These are phyloP conservation scores for Fratercula arctica DNA, from an alignment of 2,797 vertebrate species.

Conservation along the genomic window DNA sequence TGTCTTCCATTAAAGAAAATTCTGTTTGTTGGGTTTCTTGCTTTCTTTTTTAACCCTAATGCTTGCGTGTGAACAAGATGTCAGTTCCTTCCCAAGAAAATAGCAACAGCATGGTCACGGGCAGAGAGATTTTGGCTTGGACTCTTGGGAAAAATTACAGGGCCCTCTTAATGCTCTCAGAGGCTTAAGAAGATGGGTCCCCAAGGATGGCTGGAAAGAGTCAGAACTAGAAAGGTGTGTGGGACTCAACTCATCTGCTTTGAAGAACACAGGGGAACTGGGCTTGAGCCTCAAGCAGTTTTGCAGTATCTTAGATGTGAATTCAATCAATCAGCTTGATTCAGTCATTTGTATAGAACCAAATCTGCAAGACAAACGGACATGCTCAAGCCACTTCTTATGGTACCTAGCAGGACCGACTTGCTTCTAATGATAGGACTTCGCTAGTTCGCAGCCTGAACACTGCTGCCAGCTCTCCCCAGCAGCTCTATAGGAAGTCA, in stretches of 20 bases:
- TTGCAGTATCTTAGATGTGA: not conserved
- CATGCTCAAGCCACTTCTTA: not conserved
- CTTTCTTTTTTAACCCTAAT: not conserved
- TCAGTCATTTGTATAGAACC: not conserved
- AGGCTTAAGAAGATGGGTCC: not conserved
- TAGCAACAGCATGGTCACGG: not conserved
- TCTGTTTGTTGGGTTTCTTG: constrained; percentile 7
- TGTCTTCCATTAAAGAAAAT: constrained; percentile 22
- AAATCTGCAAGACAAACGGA: not conserved
- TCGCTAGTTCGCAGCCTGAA: not conserved
- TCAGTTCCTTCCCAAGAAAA: not conserved
- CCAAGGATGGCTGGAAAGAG: not conserved
- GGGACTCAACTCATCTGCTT: not conserved
- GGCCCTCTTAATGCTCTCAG: not conserved
- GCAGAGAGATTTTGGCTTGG: not conserved
- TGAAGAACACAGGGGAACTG: not conserved
- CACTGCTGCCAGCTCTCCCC: not conserved
- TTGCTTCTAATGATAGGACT: not conserved
- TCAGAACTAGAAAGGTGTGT: not conserved
- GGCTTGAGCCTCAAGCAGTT: not conserved
- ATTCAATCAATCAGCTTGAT: not conserved
- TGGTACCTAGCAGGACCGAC: not conserved
- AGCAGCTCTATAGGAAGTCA: not conserved
- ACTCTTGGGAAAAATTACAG: not conserved
- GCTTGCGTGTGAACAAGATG: not conserved